A percentile compares a stretch with the other conserved stretches of the same genome.
Evolutionary conservation across 2,888 invertebrate species (phyloP).

Genomic region (Coelopa pilipes): DNA sequence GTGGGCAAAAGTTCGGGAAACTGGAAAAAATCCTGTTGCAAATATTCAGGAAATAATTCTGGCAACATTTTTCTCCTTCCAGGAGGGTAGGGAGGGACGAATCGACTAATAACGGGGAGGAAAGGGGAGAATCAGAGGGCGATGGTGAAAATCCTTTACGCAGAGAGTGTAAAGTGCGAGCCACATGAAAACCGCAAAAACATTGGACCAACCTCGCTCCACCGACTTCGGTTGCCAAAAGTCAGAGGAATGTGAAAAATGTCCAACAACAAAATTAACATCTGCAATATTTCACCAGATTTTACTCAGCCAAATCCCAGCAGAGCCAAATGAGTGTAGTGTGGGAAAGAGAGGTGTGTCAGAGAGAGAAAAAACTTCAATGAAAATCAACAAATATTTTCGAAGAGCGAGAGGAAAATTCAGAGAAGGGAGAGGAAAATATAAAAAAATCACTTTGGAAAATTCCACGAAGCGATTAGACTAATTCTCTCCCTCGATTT

Average conservation of each 20-base stretch:
- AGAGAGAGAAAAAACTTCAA: not conserved
- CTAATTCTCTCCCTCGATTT: not conserved
- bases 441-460: constrained; percentile 19
- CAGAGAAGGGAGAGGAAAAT: not conserved
- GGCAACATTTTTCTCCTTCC: too few relatives aligned
- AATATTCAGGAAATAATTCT: too few relatives aligned
- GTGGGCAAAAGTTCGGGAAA: too few relatives aligned
- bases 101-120: too few relatives aligned
- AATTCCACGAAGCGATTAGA: constrained; percentile 23
- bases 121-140: too few relatives aligned
- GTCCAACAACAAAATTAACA: too few relatives aligned
- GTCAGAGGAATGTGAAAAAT: constrained; percentile 1
- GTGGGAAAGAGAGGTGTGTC: not conserved
- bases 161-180: too few relatives aligned
- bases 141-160: too few relatives aligned
- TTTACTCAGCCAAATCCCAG: not conserved
- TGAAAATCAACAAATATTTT: constrained; percentile 15
- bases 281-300: not conserved
- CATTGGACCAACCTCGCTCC: too few relatives aligned
- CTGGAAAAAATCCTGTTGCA: too few relatives aligned
- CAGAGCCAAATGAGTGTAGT: not conserved
- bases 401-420: not conserved
- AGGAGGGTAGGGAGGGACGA: too few relatives aligned
- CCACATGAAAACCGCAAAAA: too few relatives aligned
- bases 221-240: not conserved